A percentile compares a stretch with the other conserved stretches of the same genome.
phyloP scores from a whole-genome alignment of 2,113 vertebrate genomes.

The Melanerpes formicivorus region DNA sequence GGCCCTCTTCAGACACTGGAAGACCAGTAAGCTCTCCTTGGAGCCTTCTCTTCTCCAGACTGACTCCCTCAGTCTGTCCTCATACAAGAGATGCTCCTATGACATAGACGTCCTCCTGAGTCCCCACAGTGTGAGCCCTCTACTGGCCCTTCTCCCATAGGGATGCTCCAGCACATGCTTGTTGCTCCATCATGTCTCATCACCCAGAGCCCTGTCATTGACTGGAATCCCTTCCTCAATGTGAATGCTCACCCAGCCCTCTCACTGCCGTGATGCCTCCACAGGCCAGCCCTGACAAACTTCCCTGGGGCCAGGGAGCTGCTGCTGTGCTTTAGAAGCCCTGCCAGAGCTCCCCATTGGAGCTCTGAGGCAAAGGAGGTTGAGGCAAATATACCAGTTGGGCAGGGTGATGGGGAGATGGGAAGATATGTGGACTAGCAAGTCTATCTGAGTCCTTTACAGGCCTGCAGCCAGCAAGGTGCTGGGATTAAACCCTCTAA shows the following conservation, averaged over 20 bases:
- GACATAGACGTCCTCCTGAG: neutral
- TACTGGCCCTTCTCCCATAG: fast-evolving
- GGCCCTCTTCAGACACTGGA: no score
- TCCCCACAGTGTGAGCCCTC: fast-evolving
- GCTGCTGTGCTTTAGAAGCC: neutral
- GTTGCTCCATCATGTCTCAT: neutral
- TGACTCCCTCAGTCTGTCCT: no score
- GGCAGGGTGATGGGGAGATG: neutral
- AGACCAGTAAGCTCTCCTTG: no score
- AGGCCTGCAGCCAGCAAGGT: neutral
- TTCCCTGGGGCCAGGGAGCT: fast-evolving
- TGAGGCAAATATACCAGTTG: neutral
- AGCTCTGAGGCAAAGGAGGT: neutral
- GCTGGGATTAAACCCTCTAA: neutral
- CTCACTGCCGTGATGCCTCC: neutral
- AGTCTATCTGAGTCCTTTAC: neutral
- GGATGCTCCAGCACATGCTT: neutral
- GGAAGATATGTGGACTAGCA: neutral
- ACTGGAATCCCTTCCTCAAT: neutral
- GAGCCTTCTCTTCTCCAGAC: no score
- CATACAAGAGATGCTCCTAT: no score
- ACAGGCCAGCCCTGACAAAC: neutral
- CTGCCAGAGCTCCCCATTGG: neutral
- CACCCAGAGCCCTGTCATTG: neutral
- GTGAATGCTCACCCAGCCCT: neutral